Percentiles rank a stretch among this genome's conserved stretches.
Evolutionary conservation across 1,140 invertebrate genomes (phyloP).

Genomic region (Drosophila rufa): DNA sequence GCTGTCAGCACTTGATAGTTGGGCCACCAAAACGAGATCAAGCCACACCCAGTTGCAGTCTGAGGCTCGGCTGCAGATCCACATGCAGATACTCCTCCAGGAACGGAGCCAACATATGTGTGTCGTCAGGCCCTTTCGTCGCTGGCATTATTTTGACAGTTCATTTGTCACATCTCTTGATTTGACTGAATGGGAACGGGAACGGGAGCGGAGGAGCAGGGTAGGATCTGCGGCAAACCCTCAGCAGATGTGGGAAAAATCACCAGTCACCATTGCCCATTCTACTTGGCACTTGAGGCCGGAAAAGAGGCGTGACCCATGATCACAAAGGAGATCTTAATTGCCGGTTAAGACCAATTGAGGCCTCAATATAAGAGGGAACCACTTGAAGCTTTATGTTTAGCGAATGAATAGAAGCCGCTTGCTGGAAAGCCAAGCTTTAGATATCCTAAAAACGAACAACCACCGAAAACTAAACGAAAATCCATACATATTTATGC

Average conservation of each 20-base stretch:
- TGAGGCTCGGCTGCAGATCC: constrained; percentile 22
- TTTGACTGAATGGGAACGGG: constrained; percentile 54
- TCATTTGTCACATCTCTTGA: constrained; percentile 77
- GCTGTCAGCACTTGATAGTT: constrained; percentile 66
- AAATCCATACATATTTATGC: constrained; percentile 12
- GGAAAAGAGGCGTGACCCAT: constrained; percentile 19
- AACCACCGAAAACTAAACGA: background rate
- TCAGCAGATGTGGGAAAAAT: constrained; percentile 55
- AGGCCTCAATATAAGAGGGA: background rate
- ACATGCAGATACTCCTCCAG: constrained; percentile 14
- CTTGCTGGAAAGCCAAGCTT: background rate
- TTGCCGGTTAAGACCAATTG: constrained; percentile 32
- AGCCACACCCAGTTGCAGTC: constrained; percentile 37
- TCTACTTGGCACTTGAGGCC: constrained; percentile 31
- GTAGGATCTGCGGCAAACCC: constrained; percentile 21
- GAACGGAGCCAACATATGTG: constrained; percentile 37
- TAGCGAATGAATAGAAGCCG: background rate
- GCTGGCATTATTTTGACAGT: constrained; percentile 75
- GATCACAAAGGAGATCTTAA: constrained; percentile 53
- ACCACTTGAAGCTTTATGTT: background rate
- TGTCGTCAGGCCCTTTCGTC: constrained; percentile 61
- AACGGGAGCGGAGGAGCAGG: constrained; percentile 6
- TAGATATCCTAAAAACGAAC: background rate
- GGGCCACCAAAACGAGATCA: constrained; percentile 37
- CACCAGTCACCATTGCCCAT: constrained; percentile 43